Percentiles rank a stretch among this genome's conserved stretches.
Conservation (phyloP, 2,888 invertebrate genomes). For the Diarsia brunnea region DNA sequence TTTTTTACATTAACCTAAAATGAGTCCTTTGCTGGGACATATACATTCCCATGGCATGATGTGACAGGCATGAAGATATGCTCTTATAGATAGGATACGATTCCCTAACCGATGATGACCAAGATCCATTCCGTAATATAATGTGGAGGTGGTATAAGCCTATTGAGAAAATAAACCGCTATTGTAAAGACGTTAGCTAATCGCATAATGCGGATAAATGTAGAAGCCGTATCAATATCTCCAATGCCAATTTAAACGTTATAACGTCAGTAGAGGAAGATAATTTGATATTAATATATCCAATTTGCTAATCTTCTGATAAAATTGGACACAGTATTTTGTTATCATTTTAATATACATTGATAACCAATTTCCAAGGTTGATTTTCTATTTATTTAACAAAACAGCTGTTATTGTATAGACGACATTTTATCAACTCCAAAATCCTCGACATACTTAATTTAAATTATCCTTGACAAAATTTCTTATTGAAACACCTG, state of each 20-base stretch:
- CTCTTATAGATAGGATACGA: too few relatives aligned
- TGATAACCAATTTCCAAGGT: slow-evolving; percentile 14
- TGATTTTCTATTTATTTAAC: background rate
- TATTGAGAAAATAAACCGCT: background rate
- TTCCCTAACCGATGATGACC: too few relatives aligned
- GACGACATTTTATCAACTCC: background rate
- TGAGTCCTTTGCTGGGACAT: too few relatives aligned
- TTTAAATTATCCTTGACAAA: background rate
- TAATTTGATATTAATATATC: slow-evolving; percentile 24
- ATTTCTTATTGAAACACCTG: background rate
- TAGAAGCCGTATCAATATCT: slow-evolving; percentile 28
- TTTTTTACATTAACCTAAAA: too few relatives aligned
- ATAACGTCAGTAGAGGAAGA: background rate
- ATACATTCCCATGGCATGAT: too few relatives aligned
- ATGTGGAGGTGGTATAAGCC: background rate
- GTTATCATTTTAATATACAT: slow-evolving; percentile 23
- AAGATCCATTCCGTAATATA: background rate
- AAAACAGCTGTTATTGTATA: slow-evolving; percentile 15
- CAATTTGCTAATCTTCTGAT: slow-evolving; percentile 37
- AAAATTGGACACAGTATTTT: slow-evolving; percentile 4
- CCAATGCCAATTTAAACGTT: slow-evolving; percentile 28
- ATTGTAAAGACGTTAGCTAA: slow-evolving; percentile 7
- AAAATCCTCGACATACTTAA: background rate
- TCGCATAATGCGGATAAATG: slow-evolving; percentile 14
- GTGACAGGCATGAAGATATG: too few relatives aligned